Evolutionary conservation across 2,113 vertebrate species (phyloP), one percentile per base, ranked within the genome.

Genomic region (Elaphurus davidianus): DNA sequence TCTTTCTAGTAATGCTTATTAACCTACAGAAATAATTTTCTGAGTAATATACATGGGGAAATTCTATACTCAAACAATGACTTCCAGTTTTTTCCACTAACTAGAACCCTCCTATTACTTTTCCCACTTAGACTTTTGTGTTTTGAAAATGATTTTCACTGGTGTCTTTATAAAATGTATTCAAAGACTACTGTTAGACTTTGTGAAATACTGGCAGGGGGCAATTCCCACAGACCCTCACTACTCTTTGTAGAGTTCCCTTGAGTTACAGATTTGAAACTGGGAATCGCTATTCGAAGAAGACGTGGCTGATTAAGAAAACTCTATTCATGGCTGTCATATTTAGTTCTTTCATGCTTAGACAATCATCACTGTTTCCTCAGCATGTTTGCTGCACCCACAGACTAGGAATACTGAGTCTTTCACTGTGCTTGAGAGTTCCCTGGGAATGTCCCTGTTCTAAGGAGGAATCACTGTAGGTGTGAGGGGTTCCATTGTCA

Each of bases 141-240:
- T 60, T 93, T 74, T 52, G 2, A 88, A 97, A 97, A 85, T 71
- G 2, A 71, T 88, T 93, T 97, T 85, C 57, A 84, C 86, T 94
- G 9, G 13, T 28, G 7, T 90, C 76, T 54, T 88, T 81, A 62
- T 6, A 27, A 67, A 94, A 86, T 54, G 17, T 89, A 57, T 52
- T 87, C 11, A 64, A 43, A 94, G 15, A 82, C 9, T 45, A 52
- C 17, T 23, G 0, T 76, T 93, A 96, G 64, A 85, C 25, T 87
- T 87, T 95, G 87, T 43, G 33, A 81, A 81, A 93, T 95, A 87
- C 2, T 91, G 40, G 17, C 11, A 79, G 2, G 23, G 57, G 13
- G 12, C 6, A 81, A 94, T 88, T 83, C 79, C 43, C 60, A 94
- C 30, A 82, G 74, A 89, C 47, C 16, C 25, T 95, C 47, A 87